A percentile compares a stretch with the other conserved stretches of the same genome.
Evolutionary conservation across 2,888 invertebrate genomes (phyloP).

Genomic region (Ligdia adustata): DNA sequence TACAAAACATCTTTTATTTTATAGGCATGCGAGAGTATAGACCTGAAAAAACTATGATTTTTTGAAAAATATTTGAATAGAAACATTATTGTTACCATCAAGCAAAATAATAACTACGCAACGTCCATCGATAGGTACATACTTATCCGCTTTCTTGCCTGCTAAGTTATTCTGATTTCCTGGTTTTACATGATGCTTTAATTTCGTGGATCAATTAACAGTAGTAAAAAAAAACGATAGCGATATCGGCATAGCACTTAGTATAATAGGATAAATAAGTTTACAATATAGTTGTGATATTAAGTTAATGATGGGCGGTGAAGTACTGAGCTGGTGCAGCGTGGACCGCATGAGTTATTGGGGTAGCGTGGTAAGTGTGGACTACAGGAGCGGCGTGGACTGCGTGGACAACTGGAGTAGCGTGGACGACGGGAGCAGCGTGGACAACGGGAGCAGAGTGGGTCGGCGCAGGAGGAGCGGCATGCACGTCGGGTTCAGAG

Average conservation of each 20-base stretch:
- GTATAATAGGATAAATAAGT: conserved; percentile 36
- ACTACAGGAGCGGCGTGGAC: conserved; percentile 44
- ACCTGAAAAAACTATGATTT: too few species aligned
- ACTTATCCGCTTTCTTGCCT: conserved; percentile 40
- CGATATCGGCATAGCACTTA: conserved; percentile 28
- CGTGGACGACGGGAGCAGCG: conserved; percentile 35
- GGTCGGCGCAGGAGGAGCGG: conserved; percentile 49
- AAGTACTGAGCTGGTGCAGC: conserved; percentile 48
- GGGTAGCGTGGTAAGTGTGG: conserved; percentile 36
- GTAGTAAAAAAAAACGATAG: too few species aligned
- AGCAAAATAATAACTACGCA: too few species aligned
- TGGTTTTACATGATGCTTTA: conserved; percentile 30
- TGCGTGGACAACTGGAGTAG: conserved; percentile 36
- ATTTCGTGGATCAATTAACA: neutral
- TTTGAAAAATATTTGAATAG: too few species aligned
- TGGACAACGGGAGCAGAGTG: conserved; percentile 38
- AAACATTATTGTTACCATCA: too few species aligned
- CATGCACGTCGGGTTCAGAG: conserved; percentile 63
- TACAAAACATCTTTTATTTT: too few species aligned
- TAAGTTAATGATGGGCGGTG: conserved; percentile 56
- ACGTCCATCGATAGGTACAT: conserved; percentile 37
- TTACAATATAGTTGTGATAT: conserved; percentile 36
- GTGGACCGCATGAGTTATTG: conserved; percentile 42
- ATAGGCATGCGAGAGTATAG: too few species aligned
- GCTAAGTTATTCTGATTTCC: conserved; percentile 43